These are phyloP conservation scores for Diuraphis noxia DNA, from an alignment of 1,140 invertebrate species.

Conservation along the genomic window DNA sequence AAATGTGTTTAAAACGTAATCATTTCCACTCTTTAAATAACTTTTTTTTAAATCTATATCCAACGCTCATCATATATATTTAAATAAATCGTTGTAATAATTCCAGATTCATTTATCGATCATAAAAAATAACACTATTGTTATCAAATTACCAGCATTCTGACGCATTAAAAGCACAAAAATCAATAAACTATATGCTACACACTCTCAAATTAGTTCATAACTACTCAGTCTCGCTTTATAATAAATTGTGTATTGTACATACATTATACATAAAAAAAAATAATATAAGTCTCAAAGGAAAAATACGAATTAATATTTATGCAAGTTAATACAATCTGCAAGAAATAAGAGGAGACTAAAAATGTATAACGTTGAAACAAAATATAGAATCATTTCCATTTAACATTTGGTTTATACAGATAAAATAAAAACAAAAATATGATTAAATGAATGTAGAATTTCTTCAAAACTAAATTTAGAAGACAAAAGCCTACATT, in stretches of 20 bases:
- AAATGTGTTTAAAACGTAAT: not conserved
- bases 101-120: not conserved
- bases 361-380: not conserved
- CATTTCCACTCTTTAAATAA: no score
- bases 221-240: not conserved
- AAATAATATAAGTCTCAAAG: not conserved
- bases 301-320: not conserved
- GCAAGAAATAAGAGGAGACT: not conserved
- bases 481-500: not conserved
- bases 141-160: conserved; percentile 9
- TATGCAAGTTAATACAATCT: not conserved
- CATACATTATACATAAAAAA: not conserved
- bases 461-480: not conserved
- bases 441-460: no score
- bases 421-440: no score
- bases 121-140: not conserved
- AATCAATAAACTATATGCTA: not conserved
- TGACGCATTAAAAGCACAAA: not conserved
- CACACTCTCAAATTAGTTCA: not conserved
- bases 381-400: not conserved
- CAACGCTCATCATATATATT: not conserved
- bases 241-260: no score
- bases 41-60: not conserved
- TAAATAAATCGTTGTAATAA: not conserved
- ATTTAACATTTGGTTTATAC: not conserved